Evolutionary conservation across 1,140 invertebrate genomes (phyloP).

Genomic region (Elysia chlorotica): DNA sequence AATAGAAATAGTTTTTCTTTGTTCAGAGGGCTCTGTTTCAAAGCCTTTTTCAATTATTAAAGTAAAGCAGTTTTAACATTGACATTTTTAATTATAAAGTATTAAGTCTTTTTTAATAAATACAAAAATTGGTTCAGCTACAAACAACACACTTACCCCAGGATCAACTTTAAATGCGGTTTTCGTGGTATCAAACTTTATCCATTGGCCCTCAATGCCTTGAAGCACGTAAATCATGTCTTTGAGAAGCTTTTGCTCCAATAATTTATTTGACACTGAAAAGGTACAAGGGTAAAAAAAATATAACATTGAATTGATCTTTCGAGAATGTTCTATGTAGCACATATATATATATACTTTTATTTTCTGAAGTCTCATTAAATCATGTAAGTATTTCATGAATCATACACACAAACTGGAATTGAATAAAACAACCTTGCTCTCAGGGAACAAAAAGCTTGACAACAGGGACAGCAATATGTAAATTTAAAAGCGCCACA

Average conservation of each 20-base stretch:
- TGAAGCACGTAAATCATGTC: conserved; percentile 83
- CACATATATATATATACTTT: too few relatives aligned
- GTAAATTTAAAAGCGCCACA: too few relatives aligned
- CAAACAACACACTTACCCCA: conserved; percentile 56
- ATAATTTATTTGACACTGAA: conserved; percentile 54
- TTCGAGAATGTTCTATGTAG: too few relatives aligned
- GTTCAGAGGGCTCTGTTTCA: background rate
- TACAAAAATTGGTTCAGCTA: background rate
- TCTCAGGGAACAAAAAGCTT: too few relatives aligned
- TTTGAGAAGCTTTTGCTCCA: conserved; percentile 69
- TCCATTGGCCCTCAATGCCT: conserved; percentile 78
- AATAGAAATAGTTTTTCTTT: background rate
- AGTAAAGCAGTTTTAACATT: background rate
- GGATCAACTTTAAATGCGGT: conserved; percentile 72
- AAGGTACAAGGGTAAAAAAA: too few relatives aligned
- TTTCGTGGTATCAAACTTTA: conserved; percentile 72
- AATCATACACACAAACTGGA: too few relatives aligned
- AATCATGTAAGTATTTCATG: too few relatives aligned
- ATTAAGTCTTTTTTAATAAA: too few relatives aligned
- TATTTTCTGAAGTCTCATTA: too few relatives aligned
- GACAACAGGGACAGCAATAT: too few relatives aligned
- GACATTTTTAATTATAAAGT: background rate
- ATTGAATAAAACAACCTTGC: too few relatives aligned
- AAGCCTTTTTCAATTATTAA: background rate
- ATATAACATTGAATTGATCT: too few relatives aligned